Base-by-base conservation (phyloP, 2,888 invertebrate genomes). In the Cephalotes varians region DNA sequence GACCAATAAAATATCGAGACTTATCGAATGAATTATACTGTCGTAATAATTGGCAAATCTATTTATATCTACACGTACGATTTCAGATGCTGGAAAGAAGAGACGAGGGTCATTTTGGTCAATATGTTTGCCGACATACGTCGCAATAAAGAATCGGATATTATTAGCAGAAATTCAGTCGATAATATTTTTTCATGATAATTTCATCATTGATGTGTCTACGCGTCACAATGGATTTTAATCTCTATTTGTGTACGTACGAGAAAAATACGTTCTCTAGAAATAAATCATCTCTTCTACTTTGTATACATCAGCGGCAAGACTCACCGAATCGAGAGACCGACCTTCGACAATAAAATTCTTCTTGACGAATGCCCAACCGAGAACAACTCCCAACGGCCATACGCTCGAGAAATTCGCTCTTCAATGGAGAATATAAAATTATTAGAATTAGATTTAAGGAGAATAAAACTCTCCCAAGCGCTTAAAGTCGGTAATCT, bases 361-460 rank as follows among this genome's bases (percentile, higher is more conserved):
- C 12, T 37, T 28, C 62, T 7, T 40, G 56, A 37, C 10, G 21
- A 15, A 69, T 21, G 21, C 31, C 28, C 60, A 25, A 31, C n/a
- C 37, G n/a, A 2, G 37, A 18, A 12, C 28, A 44, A 34, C 15
- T 31, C 10, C 15, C 47, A 7, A 28, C 34, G 18, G 25, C 15
- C 37, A 21, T 31, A 34, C 37, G 18, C 10, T 37, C 37, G 28
- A 62, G 12, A 62, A 25, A 25, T 76, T 49, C 25, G 62, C 37
- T 51, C 49, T 9, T 18, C 25, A 44, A 60, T 40, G 15, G 15
- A 31, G 67, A 31, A 67, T 47, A 67, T 54, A 51, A 54, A 37
- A n/a, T 64, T 49, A 51, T 62, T 64, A 76, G 31, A 49, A 51
- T 49, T 37, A 49, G 34, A 73, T 72, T 25, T 56, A 12, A 62